Evolutionary conservation across 2,888 invertebrate genomes (phyloP), one percentile per base, ranked within the genome.

Genomic region (Hemaris fuciformis): DNA sequence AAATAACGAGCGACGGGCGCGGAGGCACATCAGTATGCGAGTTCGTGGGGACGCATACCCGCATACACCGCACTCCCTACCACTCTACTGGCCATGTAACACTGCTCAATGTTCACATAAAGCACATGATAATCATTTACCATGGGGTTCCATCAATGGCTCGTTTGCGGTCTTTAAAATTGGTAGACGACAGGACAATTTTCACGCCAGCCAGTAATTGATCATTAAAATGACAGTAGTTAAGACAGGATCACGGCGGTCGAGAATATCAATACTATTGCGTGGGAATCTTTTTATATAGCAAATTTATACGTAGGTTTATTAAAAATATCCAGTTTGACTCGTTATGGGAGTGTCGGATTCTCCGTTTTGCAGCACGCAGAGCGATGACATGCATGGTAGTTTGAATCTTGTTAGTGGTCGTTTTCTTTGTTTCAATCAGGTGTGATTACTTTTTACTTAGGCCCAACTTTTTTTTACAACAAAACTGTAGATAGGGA

Each of bases 11-110:
- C 78, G 75, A 64, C 74, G 74, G 75, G 78, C 72, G 76, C 71
- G 77, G 74, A 76, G 78, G 69, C 73, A 79, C 83, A 83, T 85
- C 81, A 85, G 81, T 82, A 85, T 86, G 83, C 84, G 75, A 76
- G 76, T 70, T 78, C 88, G 83, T 88, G 88, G 73, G 80, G 81
- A 69, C 77, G 85, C 89, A 89, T 88, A 81, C 78, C 79, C 77
- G 85, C 88, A 89, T 88, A 81, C 78, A 79, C 41, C 59, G 53
- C n/a, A 76, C 77, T 69, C 74, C 68, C 69, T 68, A 71, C 76
- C 83, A 85, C 84, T 80, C 76, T 75, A 70, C 66, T 25, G n/a
- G 31, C 43, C 43, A 57, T 27, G 27, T 45, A 15, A 61, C 42
- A n/a, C 18, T 27, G 31, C 34, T 43, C 59, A 25, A n/a, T 60